These are phyloP conservation scores for Sphecodes monilicornis DNA, from an alignment of 2,888 invertebrate genomes.

Conservation along the genomic window DNA sequence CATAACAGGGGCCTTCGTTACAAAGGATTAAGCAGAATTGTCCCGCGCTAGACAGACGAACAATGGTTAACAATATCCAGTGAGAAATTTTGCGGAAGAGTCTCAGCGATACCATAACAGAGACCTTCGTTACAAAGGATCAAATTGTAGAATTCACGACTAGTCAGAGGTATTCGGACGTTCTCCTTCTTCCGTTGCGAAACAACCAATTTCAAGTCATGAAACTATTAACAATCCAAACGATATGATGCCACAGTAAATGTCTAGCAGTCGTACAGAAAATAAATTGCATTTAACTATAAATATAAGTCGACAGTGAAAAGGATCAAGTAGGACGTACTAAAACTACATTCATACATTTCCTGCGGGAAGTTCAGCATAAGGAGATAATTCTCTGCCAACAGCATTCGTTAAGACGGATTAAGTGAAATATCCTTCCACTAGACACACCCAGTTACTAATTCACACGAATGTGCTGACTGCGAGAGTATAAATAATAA, in stretches of 20 bases:
- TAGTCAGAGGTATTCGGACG: background rate
- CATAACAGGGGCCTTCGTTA: background rate
- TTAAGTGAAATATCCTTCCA: slow-evolving; percentile 1
- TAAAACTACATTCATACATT: background rate
- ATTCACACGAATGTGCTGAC: background rate
- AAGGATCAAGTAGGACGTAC: background rate
- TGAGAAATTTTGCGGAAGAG: background rate
- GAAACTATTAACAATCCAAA: background rate
- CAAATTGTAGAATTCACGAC: background rate
- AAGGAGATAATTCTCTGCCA: background rate
- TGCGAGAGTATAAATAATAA: background rate
- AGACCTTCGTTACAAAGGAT: background rate
- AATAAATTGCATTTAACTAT: background rate
- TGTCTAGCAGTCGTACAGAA: no score
- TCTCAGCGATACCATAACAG: background rate
- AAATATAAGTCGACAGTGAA: background rate
- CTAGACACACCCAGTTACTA: background rate
- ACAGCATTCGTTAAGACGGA: background rate
- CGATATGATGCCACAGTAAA: background rate
- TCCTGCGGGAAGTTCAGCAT: background rate
- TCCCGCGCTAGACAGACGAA: background rate
- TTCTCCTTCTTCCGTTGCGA: background rate
- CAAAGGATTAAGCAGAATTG: background rate
- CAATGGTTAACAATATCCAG: background rate
- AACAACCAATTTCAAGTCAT: background rate